These are phyloP conservation scores for Phocoena sinus DNA, from an alignment of 2,113 vertebrate genomes.

Conservation along the genomic window DNA sequence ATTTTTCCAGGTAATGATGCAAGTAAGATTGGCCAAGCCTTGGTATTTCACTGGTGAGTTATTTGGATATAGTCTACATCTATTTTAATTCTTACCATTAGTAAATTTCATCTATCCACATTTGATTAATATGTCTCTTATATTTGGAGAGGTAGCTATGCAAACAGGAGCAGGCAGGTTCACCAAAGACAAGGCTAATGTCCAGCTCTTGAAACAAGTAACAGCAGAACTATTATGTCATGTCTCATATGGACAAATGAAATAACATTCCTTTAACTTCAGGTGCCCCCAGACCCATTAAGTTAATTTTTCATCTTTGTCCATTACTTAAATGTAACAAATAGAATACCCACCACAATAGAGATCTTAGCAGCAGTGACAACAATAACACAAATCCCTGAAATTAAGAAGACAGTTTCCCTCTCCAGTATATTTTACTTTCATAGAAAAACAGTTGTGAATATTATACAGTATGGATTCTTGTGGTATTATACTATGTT, in stretches of 20 bases:
- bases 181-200: background rate
- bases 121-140: constrained; percentile 45
- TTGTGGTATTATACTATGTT: background rate
- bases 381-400: background rate
- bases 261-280: constrained; percentile 48
- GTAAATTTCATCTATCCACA: background rate
- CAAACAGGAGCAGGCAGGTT: background rate
- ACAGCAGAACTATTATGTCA: constrained; percentile 42
- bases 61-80: background rate
- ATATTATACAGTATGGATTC: background rate
- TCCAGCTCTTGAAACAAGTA: constrained; percentile 23
- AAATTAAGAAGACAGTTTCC: background rate
- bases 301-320: constrained; percentile 59
- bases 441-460: background rate
- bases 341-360: background rate
- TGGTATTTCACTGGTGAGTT: constrained; percentile 36
- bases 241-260: constrained; percentile 55
- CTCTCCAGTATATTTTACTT: background rate
- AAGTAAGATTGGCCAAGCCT: background rate
- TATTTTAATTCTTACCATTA: constrained; percentile 38
- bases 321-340: constrained; percentile 45
- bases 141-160: constrained; percentile 21
- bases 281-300: background rate
- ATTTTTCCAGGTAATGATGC: constrained; percentile 46
- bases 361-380: background rate